Evolutionary conservation across 2,797 vertebrate species (phyloP), one percentile per base, ranked within the genome.

Genomic region (Sebastes taczanowskii): DNA sequence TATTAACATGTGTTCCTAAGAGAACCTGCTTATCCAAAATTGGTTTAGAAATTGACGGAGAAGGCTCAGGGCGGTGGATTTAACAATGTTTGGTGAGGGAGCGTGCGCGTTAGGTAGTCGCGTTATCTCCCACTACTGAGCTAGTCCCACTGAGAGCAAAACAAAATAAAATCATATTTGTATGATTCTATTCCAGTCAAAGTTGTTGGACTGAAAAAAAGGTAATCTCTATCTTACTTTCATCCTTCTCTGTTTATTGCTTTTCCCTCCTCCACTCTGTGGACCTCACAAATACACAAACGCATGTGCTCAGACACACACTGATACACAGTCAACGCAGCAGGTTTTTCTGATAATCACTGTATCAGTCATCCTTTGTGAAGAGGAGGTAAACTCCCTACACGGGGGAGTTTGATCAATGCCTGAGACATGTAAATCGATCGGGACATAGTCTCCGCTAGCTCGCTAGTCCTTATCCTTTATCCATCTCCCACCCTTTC

Each of bases 381-480:
- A 66, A 81, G 70, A 90, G 76, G 89, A 84, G 89, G 84, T 86
- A 85, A 92, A 92, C 79, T 91, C 89, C 83, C 86, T 32, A 84
- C 89, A 87, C 71, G 23, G 84, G 88, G 88, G 91, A 83, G 88
- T 83, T 56, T 90, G 90, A 93, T 95, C 94, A 91, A 95, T 95
- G 89, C 77, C 88, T 92, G 76, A 93, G 90, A 92, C 94, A 93
- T 93, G 91, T 94, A 84, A 88, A 95, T 95, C 86, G 86, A 96
- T 95, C 67, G 69, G 83, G 86, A 93, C 88, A 91, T 71, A 80
- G 88, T 88, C 83, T 92, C 83, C 80, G 89, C 86, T 83, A 82
- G 87, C 86, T 86, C 20, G 10, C 74, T 77, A 84, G 82, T 89
- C 78, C 70, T 85, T 86, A 84, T 89, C 86, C 80, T 87, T 88